These are phyloP conservation scores for Apodemus agrarius DNA, from an alignment of 2,797 vertebrate species.

Conservation along the genomic window DNA sequence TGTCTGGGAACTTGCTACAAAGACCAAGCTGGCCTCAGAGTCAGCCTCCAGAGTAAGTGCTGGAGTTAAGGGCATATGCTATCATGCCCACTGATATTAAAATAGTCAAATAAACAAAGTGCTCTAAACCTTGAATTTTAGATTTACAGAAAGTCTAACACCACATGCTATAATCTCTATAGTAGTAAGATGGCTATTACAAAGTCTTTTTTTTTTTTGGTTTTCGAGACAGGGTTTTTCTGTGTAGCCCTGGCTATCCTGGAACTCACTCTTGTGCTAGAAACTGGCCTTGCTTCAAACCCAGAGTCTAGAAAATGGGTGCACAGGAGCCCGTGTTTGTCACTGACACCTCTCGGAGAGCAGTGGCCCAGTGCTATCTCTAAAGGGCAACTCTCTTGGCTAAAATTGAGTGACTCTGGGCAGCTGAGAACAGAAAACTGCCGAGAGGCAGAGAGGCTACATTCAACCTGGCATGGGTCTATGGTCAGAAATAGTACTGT, in stretches of 20 bases:
- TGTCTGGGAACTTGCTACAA: not conserved
- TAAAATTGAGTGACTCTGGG: not conserved
- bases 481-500: not conserved
- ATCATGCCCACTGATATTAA: not conserved
- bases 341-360: not conserved
- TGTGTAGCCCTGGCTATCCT: too few species aligned
- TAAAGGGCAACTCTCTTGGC: not conserved
- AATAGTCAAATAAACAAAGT: constrained; percentile 10
- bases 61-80: not conserved
- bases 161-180: not conserved
- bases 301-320: not conserved
- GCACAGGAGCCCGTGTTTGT: not conserved
- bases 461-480: not conserved
- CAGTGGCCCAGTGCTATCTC: not conserved
- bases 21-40: not conserved
- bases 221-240: too few species aligned
- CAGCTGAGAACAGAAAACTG: not conserved
- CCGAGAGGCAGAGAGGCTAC: not conserved
- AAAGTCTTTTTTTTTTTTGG: not conserved
- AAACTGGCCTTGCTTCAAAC: not conserved
- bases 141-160: not conserved
- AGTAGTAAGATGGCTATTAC: constrained; percentile 7
- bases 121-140: not conserved
- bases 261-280: too few species aligned
- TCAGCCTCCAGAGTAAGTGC: not conserved